Conservation (phyloP, 2,888 invertebrate species). For the Coecobrya sp. region DNA sequence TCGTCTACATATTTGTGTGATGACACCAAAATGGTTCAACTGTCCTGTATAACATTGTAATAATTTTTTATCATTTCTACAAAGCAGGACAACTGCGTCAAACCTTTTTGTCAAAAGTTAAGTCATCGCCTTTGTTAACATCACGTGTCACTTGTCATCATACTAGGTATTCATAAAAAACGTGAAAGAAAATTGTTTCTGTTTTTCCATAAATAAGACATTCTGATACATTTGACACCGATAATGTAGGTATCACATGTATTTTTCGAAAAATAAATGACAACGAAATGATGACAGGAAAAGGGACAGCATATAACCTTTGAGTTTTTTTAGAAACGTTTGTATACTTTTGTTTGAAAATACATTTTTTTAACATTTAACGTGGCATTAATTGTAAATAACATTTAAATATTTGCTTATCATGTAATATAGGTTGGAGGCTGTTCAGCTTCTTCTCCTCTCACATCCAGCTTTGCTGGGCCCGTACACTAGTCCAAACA, state of each 20-base stretch:
- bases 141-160: slow-evolving; percentile 27
- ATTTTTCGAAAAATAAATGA: background rate
- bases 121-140: slow-evolving; percentile 55
- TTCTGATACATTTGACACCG: background rate
- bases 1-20: background rate
- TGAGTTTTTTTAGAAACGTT: background rate
- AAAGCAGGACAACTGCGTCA: background rate
- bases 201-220: background rate
- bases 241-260: background rate
- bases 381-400: too few relatives aligned
- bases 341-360: background rate
- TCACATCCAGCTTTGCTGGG: slow-evolving; percentile 95
- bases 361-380: background rate
- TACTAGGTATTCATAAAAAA: background rate
- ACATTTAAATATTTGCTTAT: too few relatives aligned
- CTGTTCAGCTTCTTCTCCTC: slow-evolving; percentile 95
- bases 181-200: background rate
- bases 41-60: slow-evolving; percentile 51
- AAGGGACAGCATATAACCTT: background rate
- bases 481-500: slow-evolving; percentile 86
- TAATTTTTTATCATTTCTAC: slow-evolving; percentile 8
- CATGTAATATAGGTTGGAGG: slow-evolving; percentile 91
- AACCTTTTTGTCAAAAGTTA: slow-evolving; percentile 57
- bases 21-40: slow-evolving; percentile 18
- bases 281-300: background rate